Percentiles rank a stretch among this genome's conserved stretches.
These are phyloP conservation scores for Himantopus leucocephalus DNA, from an alignment of 2,113 vertebrate species.

Conservation along the genomic window DNA sequence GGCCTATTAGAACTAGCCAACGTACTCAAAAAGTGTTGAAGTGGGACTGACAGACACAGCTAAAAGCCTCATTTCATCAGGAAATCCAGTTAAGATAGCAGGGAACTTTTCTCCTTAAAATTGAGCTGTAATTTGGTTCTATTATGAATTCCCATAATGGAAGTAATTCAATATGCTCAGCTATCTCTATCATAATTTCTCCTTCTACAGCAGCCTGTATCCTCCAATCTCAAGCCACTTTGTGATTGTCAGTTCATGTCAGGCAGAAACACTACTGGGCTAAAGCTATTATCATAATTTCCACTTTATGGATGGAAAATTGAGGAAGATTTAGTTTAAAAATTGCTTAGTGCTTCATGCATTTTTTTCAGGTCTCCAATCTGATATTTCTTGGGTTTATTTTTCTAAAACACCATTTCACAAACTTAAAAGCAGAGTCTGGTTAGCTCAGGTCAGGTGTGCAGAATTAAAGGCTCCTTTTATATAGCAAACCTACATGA, in stretches of 20 bases:
- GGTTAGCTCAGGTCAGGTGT: neutral
- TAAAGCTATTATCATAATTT: neutral
- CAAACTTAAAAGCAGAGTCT: neutral
- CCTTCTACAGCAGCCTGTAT: neutral
- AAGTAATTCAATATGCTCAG: slow-evolving; percentile 11
- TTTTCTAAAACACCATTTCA: neutral
- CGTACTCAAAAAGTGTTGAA: neutral
- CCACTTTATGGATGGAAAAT: slow-evolving; percentile 1
- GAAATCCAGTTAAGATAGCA: slow-evolving; percentile 16
- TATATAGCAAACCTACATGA: neutral
- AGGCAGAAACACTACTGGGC: neutral
- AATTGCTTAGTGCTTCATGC: neutral
- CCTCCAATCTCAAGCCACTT: neutral
- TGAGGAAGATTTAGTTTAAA: neutral
- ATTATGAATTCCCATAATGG: slow-evolving; percentile 23
- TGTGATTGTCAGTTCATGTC: neutral
- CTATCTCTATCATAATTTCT: slow-evolving; percentile 3
- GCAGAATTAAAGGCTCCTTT: neutral
- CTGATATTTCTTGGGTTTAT: neutral
- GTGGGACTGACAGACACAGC: neutral
- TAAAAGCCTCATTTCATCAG: slow-evolving; percentile 32
- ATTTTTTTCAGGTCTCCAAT: neutral
- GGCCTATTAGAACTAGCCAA: neutral
- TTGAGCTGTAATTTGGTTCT: slow-evolving; percentile 17
- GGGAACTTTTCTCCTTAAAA: slow-evolving; percentile 5